Conservation (phyloP, 2,113 vertebrate genomes). For the Gnathonemus longibarbis region DNA sequence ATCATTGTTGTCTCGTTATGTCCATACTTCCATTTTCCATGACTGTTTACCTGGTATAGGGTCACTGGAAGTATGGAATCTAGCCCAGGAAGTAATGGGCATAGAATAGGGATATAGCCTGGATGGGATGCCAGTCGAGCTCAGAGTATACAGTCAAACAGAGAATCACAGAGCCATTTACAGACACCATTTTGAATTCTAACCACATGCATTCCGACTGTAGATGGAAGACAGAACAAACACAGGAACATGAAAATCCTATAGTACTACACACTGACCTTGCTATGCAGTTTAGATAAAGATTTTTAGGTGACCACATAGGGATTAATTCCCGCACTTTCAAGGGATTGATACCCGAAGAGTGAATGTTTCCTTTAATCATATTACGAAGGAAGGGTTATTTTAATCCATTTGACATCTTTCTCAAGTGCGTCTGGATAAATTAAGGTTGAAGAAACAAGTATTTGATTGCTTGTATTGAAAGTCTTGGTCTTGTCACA, state of each 20-base stretch:
- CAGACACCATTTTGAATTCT: neutral
- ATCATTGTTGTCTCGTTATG: neutral
- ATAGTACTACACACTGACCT: neutral
- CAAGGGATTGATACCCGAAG: neutral
- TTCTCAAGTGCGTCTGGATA: neutral
- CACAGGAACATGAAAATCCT: neutral
- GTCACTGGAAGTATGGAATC: neutral
- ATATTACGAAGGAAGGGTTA: neutral
- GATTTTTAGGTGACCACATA: neutral
- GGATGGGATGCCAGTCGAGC: neutral
- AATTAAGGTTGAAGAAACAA: neutral
- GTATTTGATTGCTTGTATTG: neutral
- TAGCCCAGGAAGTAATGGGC: neutral
- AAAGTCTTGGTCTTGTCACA: neutral
- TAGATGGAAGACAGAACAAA: neutral
- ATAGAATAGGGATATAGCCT: neutral
- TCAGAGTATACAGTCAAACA: neutral
- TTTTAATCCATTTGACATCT: neutral
- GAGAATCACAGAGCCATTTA: neutral
- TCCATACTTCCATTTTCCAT: neutral
- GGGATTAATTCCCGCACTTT: neutral
- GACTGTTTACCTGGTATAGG: neutral
- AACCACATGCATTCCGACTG: neutral
- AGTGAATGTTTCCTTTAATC: neutral
- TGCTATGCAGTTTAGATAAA: neutral